Evolutionary conservation across 1,140 invertebrate genomes (phyloP).

Genomic region (Anastatus disparis): DNA sequence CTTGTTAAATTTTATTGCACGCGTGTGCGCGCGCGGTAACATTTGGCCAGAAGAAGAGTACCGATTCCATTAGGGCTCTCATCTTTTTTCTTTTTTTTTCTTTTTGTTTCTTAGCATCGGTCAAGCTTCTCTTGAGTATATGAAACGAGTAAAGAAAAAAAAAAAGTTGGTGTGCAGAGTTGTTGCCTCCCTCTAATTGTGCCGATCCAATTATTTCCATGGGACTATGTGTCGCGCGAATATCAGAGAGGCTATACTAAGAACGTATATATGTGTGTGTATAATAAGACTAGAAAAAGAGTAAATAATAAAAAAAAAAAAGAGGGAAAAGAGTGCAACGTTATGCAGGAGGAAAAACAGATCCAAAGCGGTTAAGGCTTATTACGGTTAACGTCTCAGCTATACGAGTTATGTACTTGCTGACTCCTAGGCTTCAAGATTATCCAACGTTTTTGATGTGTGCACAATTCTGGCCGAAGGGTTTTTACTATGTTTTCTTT

Average conservation of each 20-base stretch:
- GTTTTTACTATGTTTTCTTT: too few species aligned
- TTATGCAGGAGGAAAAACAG: too few species aligned
- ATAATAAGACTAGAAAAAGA: too few species aligned
- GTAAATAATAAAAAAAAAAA: not conserved
- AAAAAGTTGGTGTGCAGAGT: too few species aligned
- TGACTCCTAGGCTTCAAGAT: not conserved
- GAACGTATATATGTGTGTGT: too few species aligned
- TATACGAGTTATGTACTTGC: conserved; percentile 12
- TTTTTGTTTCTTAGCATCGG: conserved; percentile 26
- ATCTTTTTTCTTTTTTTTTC: too few species aligned
- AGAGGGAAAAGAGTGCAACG: not conserved
- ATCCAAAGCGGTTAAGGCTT: too few species aligned
- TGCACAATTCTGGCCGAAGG: too few species aligned
- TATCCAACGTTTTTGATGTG: not conserved
- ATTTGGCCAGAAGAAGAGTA: conserved; percentile 51
- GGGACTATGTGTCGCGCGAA: not conserved
- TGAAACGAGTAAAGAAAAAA: too few species aligned
- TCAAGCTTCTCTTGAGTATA: too few species aligned
- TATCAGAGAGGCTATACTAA: too few species aligned
- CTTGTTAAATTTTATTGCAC: conserved; percentile 62
- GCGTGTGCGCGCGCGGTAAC: conserved; percentile 41
- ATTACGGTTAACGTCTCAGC: not conserved
- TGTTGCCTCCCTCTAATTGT: conserved; percentile 48
- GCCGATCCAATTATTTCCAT: conserved; percentile 54
- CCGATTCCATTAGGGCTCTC: conserved; percentile 52